Evolutionary conservation across 2,113 vertebrate species (phyloP).

Genomic region (Megalops atlanticus): DNA sequence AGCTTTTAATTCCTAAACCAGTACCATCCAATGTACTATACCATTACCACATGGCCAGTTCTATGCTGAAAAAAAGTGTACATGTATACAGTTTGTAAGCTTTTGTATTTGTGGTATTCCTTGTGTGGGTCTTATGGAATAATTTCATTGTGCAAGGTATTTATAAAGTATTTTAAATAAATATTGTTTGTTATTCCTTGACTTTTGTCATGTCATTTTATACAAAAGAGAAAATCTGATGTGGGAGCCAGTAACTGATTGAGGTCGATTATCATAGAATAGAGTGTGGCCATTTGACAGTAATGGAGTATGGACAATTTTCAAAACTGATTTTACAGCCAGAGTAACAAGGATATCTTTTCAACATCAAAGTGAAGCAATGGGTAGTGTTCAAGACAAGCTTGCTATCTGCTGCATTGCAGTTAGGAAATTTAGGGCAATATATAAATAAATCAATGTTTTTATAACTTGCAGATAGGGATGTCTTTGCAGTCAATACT

Average conservation of each 20-base stretch:
- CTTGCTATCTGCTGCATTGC: no score
- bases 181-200: neutral
- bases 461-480: no score
- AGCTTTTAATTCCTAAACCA: slow-evolving; percentile 24
- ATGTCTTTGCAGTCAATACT: no score
- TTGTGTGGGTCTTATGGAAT: slow-evolving; percentile 31
- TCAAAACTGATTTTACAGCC: no score
- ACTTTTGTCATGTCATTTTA: neutral
- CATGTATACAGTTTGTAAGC: slow-evolving; percentile 44
- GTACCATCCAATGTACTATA: slow-evolving; percentile 27
- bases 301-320: neutral
- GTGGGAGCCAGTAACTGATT: neutral
- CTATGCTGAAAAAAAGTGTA: slow-evolving; percentile 37
- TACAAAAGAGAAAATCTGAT: neutral
- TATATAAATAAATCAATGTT: no score
- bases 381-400: no score
- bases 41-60: slow-evolving; percentile 46
- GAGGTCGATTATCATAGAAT: neutral
- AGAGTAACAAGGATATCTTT: no score
- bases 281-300: neutral
- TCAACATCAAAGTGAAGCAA: no score
- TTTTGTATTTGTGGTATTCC: slow-evolving; percentile 64
- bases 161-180: slow-evolving; percentile 12
- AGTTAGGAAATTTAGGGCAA: no score
- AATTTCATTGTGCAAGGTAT: neutral